A percentile compares a stretch with the other conserved stretches of the same genome.
phyloP scores from a whole-genome alignment of 1,140 invertebrate species.

The Drosophila punjabiensis region DNA sequence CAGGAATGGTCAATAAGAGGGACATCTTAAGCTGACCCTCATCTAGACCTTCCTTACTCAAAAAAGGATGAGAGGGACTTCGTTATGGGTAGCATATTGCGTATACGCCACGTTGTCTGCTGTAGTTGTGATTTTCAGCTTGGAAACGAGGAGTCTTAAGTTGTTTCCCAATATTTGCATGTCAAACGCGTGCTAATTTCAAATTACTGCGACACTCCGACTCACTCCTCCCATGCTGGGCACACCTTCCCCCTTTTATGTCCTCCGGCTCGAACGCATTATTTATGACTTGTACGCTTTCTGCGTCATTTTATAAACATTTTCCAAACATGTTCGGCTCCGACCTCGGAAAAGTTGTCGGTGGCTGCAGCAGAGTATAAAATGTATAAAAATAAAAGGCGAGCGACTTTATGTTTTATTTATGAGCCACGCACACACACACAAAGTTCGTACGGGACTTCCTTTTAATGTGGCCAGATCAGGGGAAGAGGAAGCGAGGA shows the following conservation, averaged over 20 bases:
- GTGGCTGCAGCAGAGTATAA: slow-evolving; percentile 58
- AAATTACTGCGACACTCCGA: slow-evolving; percentile 76
- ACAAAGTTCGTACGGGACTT: slow-evolving; percentile 46
- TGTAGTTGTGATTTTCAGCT: slow-evolving; percentile 41
- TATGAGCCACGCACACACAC: slow-evolving; percentile 66
- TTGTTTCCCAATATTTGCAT: slow-evolving; percentile 71
- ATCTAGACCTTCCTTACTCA: not conserved
- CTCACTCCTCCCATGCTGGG: not conserved
- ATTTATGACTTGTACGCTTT: slow-evolving; percentile 83
- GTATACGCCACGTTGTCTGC: slow-evolving; percentile 31
- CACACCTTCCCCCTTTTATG: not conserved
- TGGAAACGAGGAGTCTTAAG: slow-evolving; percentile 25
- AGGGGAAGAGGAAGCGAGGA: not conserved
- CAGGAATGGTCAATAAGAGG: slow-evolving; percentile 15
- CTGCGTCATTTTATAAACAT: slow-evolving; percentile 82
- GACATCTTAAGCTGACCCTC: slow-evolving; percentile 25
- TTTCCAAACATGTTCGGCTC: slow-evolving; percentile 71
- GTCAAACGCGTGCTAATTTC: slow-evolving; percentile 79
- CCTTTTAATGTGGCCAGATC: slow-evolving; percentile 47
- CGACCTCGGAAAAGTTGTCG: slow-evolving; percentile 34
- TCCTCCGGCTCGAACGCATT: slow-evolving; percentile 59
- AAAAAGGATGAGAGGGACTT: not conserved
- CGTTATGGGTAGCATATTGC: slow-evolving; percentile 26
- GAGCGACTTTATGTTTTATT: slow-evolving; percentile 79
- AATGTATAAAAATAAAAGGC: slow-evolving; percentile 49